Evolutionary conservation across 2,888 invertebrate species (phyloP), one percentile per base, ranked within the genome.

Genomic region (Lasioglossum vierecki): DNA sequence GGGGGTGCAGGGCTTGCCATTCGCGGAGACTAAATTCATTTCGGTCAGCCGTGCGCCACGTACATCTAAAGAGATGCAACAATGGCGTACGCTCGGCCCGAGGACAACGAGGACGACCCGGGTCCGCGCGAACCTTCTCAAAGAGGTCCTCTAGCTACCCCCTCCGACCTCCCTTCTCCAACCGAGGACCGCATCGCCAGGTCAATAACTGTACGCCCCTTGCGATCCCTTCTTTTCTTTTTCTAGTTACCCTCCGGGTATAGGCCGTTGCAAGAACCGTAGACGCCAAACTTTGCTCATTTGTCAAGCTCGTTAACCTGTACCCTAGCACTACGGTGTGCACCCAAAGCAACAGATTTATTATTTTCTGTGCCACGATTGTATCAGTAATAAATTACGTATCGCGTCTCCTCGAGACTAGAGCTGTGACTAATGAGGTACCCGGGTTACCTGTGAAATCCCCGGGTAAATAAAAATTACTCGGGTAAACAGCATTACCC

Each of bases 191-290:
- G n/a, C 57, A 22, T 53, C n/a, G 74, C 22, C 63, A 41, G 88
- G 89, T 89, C 89, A 80, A 89, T 86, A 89, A 89, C 78, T 86
- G 80, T 46, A 79, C 80, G 78, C 72, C 79, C 74, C 22, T 68
- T 66, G 49, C 49, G 22, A 46, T 39, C 18, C 26, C 74, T 26
- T 26, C 26, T 39, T 41, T 39, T 39, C 15, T 53, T 41, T 49
- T 6, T 3, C 53, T 39, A 13, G 15, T 35, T 18, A 35, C 44
- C 72, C 63, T 44, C 4, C 18, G 26, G 9, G 22, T 68, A n/a
- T 41, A 68, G 68, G 41, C 39, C 9, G 68, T 9, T 39, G 35
- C 39, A 41, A n/a, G 39, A 11, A n/a, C 18, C 39, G n/a, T 15
- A 35, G 30, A 30, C 26, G 0, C 6, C 60, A 15, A 5, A 30